Percentiles rank a stretch among this genome's conserved stretches.
Evolutionary conservation across 2,113 vertebrate genomes (phyloP).

Genomic region (Carettochelys insculpta): DNA sequence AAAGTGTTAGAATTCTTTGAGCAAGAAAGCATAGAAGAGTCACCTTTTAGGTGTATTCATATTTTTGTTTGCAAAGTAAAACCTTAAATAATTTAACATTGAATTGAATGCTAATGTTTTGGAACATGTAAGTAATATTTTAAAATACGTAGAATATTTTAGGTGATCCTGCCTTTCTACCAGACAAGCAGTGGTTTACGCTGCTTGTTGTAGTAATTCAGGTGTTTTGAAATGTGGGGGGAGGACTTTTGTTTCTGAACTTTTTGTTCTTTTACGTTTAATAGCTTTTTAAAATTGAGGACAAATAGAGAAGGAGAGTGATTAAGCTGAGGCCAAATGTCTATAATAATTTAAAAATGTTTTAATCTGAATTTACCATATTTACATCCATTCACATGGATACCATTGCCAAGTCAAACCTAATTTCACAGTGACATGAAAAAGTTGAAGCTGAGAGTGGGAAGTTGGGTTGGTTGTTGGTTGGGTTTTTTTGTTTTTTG

Average conservation of each 20-base stretch:
- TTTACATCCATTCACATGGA: background rate
- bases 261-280: background rate
- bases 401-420: background rate
- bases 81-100: background rate
- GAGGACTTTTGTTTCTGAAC: background rate
- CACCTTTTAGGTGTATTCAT: background rate
- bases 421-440: background rate
- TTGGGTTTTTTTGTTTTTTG: background rate
- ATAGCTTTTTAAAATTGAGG: background rate
- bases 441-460: background rate
- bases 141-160: background rate
- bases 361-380: background rate
- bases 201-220: background rate
- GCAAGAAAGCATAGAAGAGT: background rate
- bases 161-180: background rate
- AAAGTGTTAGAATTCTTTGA: background rate
- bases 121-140: background rate
- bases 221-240: background rate
- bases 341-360: background rate
- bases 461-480: too few relatives aligned
- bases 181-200: background rate
- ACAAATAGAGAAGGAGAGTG: background rate
- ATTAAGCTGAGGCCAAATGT: background rate
- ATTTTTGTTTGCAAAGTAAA: background rate
- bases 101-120: background rate